Conservation (phyloP, 2,888 invertebrate species). For the Polymixis lichenea region DNA sequence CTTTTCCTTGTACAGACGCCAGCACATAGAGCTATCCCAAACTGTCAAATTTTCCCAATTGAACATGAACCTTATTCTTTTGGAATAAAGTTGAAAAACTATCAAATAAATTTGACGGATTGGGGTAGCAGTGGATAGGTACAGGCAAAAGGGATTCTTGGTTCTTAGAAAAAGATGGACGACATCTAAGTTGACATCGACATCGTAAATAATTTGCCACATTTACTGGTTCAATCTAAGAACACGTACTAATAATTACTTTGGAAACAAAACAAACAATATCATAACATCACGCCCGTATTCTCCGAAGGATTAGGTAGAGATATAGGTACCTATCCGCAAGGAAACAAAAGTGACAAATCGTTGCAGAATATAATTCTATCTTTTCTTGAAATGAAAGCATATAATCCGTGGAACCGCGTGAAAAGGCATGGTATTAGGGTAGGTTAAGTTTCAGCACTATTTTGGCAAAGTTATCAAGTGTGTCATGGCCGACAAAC, state of each 20-base stretch:
- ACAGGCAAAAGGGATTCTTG: no score
- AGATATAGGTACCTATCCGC: neutral
- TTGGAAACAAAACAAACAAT: neutral
- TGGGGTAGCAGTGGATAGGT: no score
- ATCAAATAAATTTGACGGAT: no score
- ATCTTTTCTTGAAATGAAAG: neutral
- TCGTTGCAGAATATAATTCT: neutral
- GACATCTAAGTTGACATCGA: no score
- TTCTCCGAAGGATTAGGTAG: neutral
- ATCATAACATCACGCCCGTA: neutral
- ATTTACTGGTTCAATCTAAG: no score
- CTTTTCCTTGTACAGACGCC: conserved; percentile 5
- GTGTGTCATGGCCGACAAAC: conserved; percentile 41
- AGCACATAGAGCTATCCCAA: no score
- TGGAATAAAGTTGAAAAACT: no score
- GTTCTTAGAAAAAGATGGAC: neutral
- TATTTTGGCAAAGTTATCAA: conserved; percentile 44
- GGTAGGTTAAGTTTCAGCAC: conserved; percentile 38
- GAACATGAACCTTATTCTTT: no score
- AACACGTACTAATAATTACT: neutral
- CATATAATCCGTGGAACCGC: neutral
- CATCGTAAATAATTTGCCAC: no score
- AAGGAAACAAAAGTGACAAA: neutral
- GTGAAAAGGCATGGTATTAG: conserved; percentile 13
- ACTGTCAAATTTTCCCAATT: no score